Percentiles rank a stretch among this genome's conserved stretches.
phyloP scores from a whole-genome alignment of 2,888 invertebrate genomes.

The Latrodectus elegans region DNA sequence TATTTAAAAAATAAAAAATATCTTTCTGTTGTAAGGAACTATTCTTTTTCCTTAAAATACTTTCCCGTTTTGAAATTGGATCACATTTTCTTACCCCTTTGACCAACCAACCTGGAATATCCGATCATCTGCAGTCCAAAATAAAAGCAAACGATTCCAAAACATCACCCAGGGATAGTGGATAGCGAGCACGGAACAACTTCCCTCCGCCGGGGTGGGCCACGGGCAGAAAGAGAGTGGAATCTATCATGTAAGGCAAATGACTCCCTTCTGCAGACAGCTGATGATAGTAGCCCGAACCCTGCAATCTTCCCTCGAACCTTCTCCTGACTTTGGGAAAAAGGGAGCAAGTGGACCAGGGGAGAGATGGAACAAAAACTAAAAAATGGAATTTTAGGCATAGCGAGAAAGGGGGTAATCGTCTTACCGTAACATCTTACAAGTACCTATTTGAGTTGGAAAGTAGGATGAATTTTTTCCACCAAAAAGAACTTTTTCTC shows the following conservation, averaged over 20 bases:
- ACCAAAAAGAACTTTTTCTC: too few species aligned
- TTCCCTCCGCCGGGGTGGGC: background rate
- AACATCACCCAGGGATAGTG: constrained; percentile 2
- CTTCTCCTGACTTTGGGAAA: constrained; percentile 29
- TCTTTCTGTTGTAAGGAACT: too few species aligned
- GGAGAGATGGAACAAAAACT: background rate
- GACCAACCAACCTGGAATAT: too few species aligned
- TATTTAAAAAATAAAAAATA: too few species aligned
- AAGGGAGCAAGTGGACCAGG: background rate
- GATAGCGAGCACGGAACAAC: constrained; percentile 19
- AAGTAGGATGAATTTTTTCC: too few species aligned
- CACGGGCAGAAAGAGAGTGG: constrained; percentile 8
- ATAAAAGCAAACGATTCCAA: constrained; percentile 4
- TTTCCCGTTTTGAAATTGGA: too few species aligned
- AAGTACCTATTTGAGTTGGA: background rate
- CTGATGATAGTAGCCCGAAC: constrained; percentile 44
- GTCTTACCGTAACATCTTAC: constrained; percentile 11
- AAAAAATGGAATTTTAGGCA: background rate
- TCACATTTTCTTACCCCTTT: too few species aligned
- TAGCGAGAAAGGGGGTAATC: constrained; percentile 37
- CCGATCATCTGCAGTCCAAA: constrained; percentile 11
- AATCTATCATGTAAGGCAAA: constrained; percentile 55
- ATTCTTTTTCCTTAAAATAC: too few species aligned
- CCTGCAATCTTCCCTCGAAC: constrained; percentile 37
- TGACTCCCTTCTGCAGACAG: constrained; percentile 43